phyloP scores from a whole-genome alignment of 2,888 invertebrate species.

The Pimpla rufipes region DNA sequence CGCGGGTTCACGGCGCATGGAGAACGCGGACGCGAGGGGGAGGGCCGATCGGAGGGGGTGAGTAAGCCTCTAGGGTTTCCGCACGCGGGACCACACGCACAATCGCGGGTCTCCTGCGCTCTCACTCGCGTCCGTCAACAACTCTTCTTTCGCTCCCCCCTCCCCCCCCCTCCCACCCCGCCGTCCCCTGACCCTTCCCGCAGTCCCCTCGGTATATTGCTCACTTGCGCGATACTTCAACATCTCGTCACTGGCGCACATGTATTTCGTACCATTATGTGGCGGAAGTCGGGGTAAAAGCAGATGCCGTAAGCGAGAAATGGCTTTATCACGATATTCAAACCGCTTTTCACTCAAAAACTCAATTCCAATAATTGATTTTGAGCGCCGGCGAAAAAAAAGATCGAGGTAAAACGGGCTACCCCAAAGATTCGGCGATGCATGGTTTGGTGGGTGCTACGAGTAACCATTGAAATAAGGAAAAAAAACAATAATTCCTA shows the following conservation, averaged over 20 bases:
- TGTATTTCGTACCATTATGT: slow-evolving; percentile 22
- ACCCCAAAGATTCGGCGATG: too few relatives aligned
- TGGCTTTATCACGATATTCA: too few relatives aligned
- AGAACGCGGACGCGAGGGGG: slow-evolving; percentile 56
- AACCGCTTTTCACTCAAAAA: too few relatives aligned
- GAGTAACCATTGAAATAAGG: too few relatives aligned
- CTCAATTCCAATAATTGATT: too few relatives aligned
- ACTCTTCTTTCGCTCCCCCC: background rate
- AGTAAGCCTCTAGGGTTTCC: slow-evolving; percentile 65
- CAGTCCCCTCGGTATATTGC: background rate
- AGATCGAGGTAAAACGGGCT: too few relatives aligned
- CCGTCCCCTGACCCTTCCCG: background rate
- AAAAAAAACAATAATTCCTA: too few relatives aligned
- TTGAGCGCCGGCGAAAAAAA: too few relatives aligned
- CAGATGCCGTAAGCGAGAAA: too few relatives aligned
- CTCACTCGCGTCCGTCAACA: slow-evolving; percentile 49
- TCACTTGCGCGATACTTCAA: slow-evolving; percentile 17
- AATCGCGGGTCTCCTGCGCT: slow-evolving; percentile 60
- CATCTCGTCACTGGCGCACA: slow-evolving; percentile 32
- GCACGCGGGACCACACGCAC: slow-evolving; percentile 81
- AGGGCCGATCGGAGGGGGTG: slow-evolving; percentile 65
- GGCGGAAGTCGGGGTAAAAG: too few relatives aligned
- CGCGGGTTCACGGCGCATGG: slow-evolving; percentile 39
- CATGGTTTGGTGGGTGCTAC: too few relatives aligned
- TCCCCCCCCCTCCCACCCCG: background rate